Evolutionary conservation across 2,797 vertebrate genomes (phyloP).

Genomic region (Antrozous pallidus): DNA sequence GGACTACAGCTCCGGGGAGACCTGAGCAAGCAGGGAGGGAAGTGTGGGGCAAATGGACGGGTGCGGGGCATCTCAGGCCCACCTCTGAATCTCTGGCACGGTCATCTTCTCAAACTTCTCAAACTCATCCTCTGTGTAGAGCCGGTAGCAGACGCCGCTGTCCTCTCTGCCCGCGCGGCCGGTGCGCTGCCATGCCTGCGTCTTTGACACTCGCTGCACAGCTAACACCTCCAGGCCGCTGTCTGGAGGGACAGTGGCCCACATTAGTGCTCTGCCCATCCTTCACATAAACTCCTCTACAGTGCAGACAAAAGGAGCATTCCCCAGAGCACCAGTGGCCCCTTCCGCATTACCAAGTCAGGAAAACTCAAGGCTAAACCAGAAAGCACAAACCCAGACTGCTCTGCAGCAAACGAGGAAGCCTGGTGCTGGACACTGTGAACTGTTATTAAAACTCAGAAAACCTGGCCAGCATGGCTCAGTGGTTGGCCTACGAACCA

Average conservation of each 20-base stretch:
- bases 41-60: rapidly evolving
- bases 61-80: background rate
- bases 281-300: background rate
- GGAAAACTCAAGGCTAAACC: background rate
- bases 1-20: background rate
- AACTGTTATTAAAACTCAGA: background rate
- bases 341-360: background rate
- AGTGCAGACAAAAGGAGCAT: background rate
- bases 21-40: background rate
- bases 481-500: background rate
- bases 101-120: conserved; percentile 92
- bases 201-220: conserved; percentile 95
- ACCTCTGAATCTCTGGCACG: conserved; percentile 97
- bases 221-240: conserved; percentile 95
- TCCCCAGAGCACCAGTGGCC: background rate
- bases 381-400: background rate
- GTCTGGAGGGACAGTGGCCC: conserved; percentile 80
- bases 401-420: background rate
- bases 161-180: conserved; percentile 94
- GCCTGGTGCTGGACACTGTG: background rate
- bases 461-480: background rate
- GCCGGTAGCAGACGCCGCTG: conserved; percentile 92
- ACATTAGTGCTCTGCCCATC: background rate
- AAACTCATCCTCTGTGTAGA: conserved; percentile 96
- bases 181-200: conserved; percentile 96